Base-by-base conservation (phyloP, 2,113 vertebrate genomes). In the Erpornis zantholeuca region DNA sequence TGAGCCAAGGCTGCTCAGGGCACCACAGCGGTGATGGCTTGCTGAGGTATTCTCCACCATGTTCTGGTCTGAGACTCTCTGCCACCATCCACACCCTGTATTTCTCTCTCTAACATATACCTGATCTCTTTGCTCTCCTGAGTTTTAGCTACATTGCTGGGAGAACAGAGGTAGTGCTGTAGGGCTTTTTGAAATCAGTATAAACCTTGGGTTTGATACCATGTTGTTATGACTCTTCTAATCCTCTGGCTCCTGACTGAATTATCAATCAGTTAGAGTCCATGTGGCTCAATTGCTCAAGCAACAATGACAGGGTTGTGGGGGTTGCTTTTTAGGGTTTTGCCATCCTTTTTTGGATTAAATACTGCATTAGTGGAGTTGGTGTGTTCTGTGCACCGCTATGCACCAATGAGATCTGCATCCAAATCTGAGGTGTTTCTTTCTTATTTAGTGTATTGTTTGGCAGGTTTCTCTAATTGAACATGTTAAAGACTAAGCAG, bases 21-120 rank as follows among this genome's bases (percentile, higher is more conserved):
- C 29, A 72, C 24, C 0, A 2, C 1, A 0, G n/a, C 78, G 61
- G 50, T 2, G 1, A 4, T 27, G 36, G n/a, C n/a, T 73, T 33
- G 27, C 27, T 23, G 59, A 49, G 8, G 4, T 86, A 22, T 36
- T 56, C 31, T 49, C 29, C 10, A 8, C 45, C 2, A 2, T 65
- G 21, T 24, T 73, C 9, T 53, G 45, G 12, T 65, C n/a, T 61
- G 23, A 66, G 63, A 12, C 2, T 2, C 1, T 0, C 60, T 92
- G 35, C 60, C 2, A 6, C 29, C 1, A 0, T 78, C 33, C 19
- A 72, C 24, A 23, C 18, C 6, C 28, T 54, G 33, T 28, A 27
- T 78, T 84, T 84, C 14, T 42, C 0, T 69, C 38, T 50, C 52
- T 72, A 40, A 19, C 2, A 1, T 24, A 4, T 2, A 31, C 29